Percentiles rank a stretch among this genome's conserved stretches.
phyloP scores from a whole-genome alignment of 2,797 vertebrate genomes.

The Sebastiscus albofasciatus region DNA sequence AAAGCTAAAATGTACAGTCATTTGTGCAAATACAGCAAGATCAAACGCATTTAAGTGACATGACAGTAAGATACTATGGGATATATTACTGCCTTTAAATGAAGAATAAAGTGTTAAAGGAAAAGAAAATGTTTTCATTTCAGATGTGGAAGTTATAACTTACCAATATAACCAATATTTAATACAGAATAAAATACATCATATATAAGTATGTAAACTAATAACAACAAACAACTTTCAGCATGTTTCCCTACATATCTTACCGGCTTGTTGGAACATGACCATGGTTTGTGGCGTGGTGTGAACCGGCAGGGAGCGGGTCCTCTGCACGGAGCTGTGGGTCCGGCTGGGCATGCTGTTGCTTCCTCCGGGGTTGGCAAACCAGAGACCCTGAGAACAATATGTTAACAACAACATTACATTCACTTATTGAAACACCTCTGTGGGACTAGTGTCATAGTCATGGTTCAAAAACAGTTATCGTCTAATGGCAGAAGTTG shows the following conservation, averaged over 20 bases:
- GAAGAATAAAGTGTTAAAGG: background rate
- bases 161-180: background rate
- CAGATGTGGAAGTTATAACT: background rate
- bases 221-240: background rate
- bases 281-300: conserved; percentile 94
- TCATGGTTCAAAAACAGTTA: background rate
- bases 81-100: background rate
- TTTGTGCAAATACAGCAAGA: background rate
- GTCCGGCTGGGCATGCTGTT: conserved; percentile 97
- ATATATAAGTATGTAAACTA: background rate
- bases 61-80: background rate
- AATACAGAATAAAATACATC: background rate
- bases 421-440: background rate
- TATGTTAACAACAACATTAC: background rate
- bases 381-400: conserved; percentile 92
- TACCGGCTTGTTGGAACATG: conserved; percentile 95
- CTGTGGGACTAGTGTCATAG: background rate
- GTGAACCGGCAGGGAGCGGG: conserved; percentile 95
- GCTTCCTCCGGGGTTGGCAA: conserved; percentile 97
- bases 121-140: background rate
- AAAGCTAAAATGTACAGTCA: background rate
- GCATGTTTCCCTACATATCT: conserved; percentile 18
- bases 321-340: conserved; percentile 97
- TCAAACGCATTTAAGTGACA: background rate
- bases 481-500: background rate